Evolutionary conservation across 2,888 invertebrate species (phyloP).

Genomic region (Epirrhoe alternata): DNA sequence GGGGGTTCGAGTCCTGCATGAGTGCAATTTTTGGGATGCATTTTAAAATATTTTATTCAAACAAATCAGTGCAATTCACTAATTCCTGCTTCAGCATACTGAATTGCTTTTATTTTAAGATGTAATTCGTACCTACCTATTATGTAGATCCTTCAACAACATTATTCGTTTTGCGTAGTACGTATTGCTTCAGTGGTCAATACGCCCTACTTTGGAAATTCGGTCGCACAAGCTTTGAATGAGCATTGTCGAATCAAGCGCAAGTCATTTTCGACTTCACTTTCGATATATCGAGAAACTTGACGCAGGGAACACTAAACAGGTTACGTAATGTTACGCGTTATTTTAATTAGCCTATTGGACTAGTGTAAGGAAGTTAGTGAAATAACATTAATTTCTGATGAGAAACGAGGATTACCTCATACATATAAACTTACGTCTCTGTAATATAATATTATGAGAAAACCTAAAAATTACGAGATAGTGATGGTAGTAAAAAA

Average conservation of each 20-base stretch:
- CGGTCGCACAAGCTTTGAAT: conserved; percentile 22
- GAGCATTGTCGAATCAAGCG: conserved; percentile 12
- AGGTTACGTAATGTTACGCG: conserved; percentile 12
- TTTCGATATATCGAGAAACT: conserved; percentile 31
- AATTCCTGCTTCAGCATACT: too few relatives aligned
- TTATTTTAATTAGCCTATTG: background rate
- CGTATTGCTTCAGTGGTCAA: conserved; percentile 8
- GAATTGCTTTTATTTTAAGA: background rate
- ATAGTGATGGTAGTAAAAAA: too few relatives aligned
- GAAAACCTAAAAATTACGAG: too few relatives aligned
- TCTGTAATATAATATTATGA: too few relatives aligned
- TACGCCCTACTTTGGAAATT: conserved; percentile 22
- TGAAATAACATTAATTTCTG: too few relatives aligned
- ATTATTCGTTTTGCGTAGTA: background rate
- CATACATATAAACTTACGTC: too few relatives aligned
- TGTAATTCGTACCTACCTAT: background rate
- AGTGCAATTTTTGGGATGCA: too few relatives aligned
- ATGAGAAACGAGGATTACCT: too few relatives aligned
- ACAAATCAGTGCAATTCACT: too few relatives aligned
- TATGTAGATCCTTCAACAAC: background rate
- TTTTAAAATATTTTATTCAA: too few relatives aligned
- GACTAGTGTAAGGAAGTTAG: too few relatives aligned
- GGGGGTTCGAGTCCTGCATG: too few relatives aligned
- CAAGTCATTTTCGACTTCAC: conserved; percentile 29
- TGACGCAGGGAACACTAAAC: conserved; percentile 13